A percentile compares a stretch with the other conserved stretches of the same genome.
Conservation (phyloP, 2,888 invertebrate species). For the Choreutis nemorana region DNA sequence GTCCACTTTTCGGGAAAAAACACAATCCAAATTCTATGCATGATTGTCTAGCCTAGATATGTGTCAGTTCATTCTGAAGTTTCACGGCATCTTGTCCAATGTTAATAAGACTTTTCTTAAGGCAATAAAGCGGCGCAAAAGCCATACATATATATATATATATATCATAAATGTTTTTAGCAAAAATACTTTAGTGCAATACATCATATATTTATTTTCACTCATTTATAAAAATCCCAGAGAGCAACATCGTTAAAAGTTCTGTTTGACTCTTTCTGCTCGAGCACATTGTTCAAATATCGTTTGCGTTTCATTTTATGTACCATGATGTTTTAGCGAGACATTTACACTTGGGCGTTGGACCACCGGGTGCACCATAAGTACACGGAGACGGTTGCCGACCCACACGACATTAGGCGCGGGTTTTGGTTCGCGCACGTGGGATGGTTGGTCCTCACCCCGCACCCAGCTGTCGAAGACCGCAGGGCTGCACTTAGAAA, state of each 20-base stretch:
- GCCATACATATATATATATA: too few relatives aligned
- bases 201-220: too few relatives aligned
- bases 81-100: too few relatives aligned
- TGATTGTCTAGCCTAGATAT: too few relatives aligned
- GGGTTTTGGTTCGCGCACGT: constrained; percentile 94
- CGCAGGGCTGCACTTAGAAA: constrained; percentile 63
- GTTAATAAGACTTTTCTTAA: too few relatives aligned
- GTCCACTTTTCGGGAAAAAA: too few relatives aligned
- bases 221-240: too few relatives aligned
- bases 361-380: constrained; percentile 92
- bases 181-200: too few relatives aligned
- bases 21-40: too few relatives aligned
- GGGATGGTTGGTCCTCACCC: constrained; percentile 88
- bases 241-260: constrained; percentile 33
- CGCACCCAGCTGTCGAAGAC: constrained; percentile 79
- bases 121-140: too few relatives aligned
- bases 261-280: constrained; percentile 24
- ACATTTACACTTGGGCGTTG: constrained; percentile 86
- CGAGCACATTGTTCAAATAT: constrained; percentile 10
- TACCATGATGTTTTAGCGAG: constrained; percentile 67
- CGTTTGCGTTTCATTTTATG: neutral
- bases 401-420: constrained; percentile 82
- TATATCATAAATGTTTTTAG: too few relatives aligned
- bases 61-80: too few relatives aligned
- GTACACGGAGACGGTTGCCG: constrained; percentile 86